A percentile compares a stretch with the other conserved stretches of the same genome.
Conservation (phyloP, 2,113 vertebrate species). For the Falcunculus frontatus region DNA sequence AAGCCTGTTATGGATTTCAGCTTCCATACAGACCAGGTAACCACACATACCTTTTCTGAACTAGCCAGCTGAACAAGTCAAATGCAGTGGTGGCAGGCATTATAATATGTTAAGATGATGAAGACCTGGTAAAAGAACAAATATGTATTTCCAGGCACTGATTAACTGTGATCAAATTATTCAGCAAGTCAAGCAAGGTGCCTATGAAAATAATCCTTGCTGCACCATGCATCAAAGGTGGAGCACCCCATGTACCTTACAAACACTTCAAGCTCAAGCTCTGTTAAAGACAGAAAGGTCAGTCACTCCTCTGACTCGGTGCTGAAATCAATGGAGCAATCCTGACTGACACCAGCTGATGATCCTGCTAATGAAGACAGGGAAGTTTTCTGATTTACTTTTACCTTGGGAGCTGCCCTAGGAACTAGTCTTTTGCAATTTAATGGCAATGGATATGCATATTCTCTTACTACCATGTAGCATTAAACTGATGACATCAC, state of each 20-base stretch:
- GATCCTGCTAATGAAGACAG: neutral
- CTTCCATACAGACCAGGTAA: neutral
- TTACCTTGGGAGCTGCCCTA: neutral
- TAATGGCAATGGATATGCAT: neutral
- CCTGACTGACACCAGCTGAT: neutral
- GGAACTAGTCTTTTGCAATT: neutral
- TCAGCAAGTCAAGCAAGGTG: neutral
- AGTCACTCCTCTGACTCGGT: neutral
- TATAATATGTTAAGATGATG: neutral
- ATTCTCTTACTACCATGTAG: neutral
- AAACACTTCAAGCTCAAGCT: neutral
- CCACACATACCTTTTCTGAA: neutral
- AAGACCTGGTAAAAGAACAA: neutral
- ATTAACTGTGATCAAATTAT: neutral
- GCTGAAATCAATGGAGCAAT: constrained; percentile 7
- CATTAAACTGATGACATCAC: constrained; percentile 1
- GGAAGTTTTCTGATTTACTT: constrained; percentile 1
- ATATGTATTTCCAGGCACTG: neutral
- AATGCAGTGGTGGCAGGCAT: neutral
- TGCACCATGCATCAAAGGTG: neutral
- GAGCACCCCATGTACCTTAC: neutral
- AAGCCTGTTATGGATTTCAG: neutral
- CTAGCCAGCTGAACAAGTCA: neutral
- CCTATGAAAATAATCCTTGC: neutral
- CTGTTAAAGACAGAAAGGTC: constrained; percentile 8